phyloP scores from a whole-genome alignment of 2,797 vertebrate species.

The Eleutherodactylus coqui region DNA sequence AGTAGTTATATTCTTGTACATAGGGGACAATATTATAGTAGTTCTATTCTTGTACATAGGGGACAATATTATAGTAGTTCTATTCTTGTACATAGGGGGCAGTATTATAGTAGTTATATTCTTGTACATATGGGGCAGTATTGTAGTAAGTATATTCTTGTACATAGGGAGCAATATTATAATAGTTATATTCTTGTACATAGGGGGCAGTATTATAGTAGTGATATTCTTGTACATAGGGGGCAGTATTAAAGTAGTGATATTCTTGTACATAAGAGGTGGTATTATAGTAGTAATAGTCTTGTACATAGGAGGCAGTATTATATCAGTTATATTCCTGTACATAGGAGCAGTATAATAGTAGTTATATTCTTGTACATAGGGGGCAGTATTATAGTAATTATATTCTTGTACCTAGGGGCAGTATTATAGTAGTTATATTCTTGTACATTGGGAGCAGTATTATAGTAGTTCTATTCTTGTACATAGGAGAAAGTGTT shows the following conservation, averaged over 20 bases:
- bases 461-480: slow-evolving; percentile 2
- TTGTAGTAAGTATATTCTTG: background rate
- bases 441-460: slow-evolving; percentile 1
- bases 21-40: background rate
- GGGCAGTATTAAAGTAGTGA: background rate
- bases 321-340: slow-evolving; percentile 7
- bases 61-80: background rate
- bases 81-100: background rate
- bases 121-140: background rate
- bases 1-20: slow-evolving; percentile 4
- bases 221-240: slow-evolving; percentile 9
- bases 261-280: background rate
- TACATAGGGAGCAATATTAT: background rate
- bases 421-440: slow-evolving; percentile 17
- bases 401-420: background rate
- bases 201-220: background rate
- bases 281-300: slow-evolving; percentile 6
- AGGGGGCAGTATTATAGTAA: background rate
- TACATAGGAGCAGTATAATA: slow-evolving; percentile 1
- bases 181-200: slow-evolving; percentile 3
- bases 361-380: background rate
- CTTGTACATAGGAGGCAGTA: background rate
- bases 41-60: background rate
- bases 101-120: slow-evolving; percentile 4
- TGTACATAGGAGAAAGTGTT: background rate